A percentile compares a stretch with the other conserved stretches of the same genome.
phyloP scores from a whole-genome alignment of 2,113 vertebrate species.

The Silurus asotus region DNA sequence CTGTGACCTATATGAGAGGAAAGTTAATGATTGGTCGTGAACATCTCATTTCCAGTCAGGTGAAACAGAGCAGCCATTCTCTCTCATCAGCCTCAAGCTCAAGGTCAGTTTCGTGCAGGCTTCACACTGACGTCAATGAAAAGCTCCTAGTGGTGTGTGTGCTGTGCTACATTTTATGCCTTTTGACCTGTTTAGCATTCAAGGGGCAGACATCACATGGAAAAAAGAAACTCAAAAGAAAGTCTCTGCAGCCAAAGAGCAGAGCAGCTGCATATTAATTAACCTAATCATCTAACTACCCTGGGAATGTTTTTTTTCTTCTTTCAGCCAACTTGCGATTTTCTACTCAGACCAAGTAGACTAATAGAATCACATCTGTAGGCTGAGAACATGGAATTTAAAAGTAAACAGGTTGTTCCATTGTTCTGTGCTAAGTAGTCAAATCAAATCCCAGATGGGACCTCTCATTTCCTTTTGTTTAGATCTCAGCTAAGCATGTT shows the following conservation, averaged over 20 bases:
- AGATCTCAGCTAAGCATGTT: slow-evolving; percentile 40
- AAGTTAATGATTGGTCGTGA: slow-evolving; percentile 50
- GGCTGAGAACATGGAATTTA: slow-evolving; percentile 1
- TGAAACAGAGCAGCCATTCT: slow-evolving; percentile 53
- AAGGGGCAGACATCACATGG: neutral
- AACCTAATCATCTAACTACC: neutral
- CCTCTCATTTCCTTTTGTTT: slow-evolving; percentile 47
- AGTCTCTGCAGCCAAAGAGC: slow-evolving; percentile 1
- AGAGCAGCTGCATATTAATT: slow-evolving; percentile 15
- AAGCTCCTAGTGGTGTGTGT: slow-evolving; percentile 34
- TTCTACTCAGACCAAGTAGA: slow-evolving; percentile 8
- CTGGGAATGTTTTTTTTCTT: neutral
- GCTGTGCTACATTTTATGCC: slow-evolving; percentile 25
- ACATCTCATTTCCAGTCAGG: slow-evolving; percentile 46
- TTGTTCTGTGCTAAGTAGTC: slow-evolving; percentile 44
- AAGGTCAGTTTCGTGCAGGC: slow-evolving; percentile 54
- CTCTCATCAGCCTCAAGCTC: slow-evolving; percentile 47
- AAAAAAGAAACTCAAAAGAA: neutral
- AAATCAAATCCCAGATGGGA: slow-evolving; percentile 44
- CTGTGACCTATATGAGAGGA: slow-evolving; percentile 36
- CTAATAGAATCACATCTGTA: slow-evolving; percentile 3
- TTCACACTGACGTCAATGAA: slow-evolving; percentile 52
- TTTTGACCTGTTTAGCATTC: slow-evolving; percentile 50
- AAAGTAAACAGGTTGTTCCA: slow-evolving; percentile 46
- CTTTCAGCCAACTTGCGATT: neutral